Base-by-base conservation (phyloP, 1,140 invertebrate species). In the Sinella curviseta region DNA sequence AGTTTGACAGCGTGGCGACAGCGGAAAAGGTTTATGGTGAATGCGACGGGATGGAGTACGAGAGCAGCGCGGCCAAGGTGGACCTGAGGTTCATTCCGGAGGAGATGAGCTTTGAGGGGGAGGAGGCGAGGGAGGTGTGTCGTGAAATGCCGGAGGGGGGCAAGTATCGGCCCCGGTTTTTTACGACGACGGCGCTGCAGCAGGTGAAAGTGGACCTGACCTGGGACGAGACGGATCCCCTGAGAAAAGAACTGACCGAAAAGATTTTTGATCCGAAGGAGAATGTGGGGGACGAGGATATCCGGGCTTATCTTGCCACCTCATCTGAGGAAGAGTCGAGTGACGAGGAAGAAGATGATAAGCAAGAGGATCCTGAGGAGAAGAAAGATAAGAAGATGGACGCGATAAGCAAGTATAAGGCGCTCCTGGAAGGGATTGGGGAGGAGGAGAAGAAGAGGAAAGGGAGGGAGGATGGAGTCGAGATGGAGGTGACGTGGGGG, bases 41-140 rank as follows among this genome's bases (percentile, higher is more conserved):
- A 86, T 98, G 97, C 87, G 97, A 99, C 88, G 95, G 96, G 3
- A 91, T 95, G 85, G 97, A 99, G 87, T 99, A 96, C 87, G 97
- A 99, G 88, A 95, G 93, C 76, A 97, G 94, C 84, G 92, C 95
- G 8, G 93, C 93, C 2, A 92, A 91, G 84, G 86, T 99, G 16
- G 98, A 99, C 88, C 88, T 99, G 30, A 89, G 98, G 79, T 99
- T 98, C 86, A 92, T 99, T 83, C 95, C 97, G 0, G 93, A 98
- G 87, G 94, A 97, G 80, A 95, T 94, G 86, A 90, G 87, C 30
- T 99, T 99, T 89, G 94, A 98, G 84, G 90, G 93, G 85, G 90
- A 92, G 84, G 90, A 92, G 84, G 91, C 94, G 0, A 92, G 91
- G 82, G 94, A 95, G 84, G 85, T 89, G 12, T 97, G 95, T 85